phyloP scores from a whole-genome alignment of 35 echinoderm and acorn worm genomes.

The Patiria miniata region DNA sequence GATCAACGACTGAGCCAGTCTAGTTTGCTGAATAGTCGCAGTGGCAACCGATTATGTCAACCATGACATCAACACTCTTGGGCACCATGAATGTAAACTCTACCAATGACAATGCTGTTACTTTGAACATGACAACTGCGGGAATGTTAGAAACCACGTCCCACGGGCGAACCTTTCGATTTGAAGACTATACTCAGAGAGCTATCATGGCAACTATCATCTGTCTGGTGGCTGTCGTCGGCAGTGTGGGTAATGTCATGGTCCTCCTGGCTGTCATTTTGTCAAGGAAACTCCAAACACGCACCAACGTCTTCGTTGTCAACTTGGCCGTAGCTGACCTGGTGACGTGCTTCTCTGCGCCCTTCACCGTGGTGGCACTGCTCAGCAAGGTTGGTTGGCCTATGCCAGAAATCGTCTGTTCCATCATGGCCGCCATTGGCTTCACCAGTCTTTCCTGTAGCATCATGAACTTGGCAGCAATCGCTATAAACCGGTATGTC shows the following conservation, averaged over 20 bases:
- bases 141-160: no score
- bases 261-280: slow-evolving; percentile 68
- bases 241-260: slow-evolving; percentile 59
- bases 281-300: slow-evolving; percentile 62
- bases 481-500: slow-evolving; percentile 68
- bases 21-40: no score
- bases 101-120: no score
- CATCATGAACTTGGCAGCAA: slow-evolving; percentile 47
- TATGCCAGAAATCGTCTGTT: slow-evolving; percentile 38
- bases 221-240: slow-evolving; percentile 37
- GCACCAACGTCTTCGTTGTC: slow-evolving; percentile 78
- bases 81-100: no score
- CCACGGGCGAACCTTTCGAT: not conserved
- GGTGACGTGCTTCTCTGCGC: slow-evolving; percentile 28
- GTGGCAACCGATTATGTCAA: no score
- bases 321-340: slow-evolving; percentile 71
- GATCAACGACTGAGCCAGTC: no score
- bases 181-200: slow-evolving; percentile 49
- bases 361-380: slow-evolving; percentile 45
- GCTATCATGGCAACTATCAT: slow-evolving; percentile 37
- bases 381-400: slow-evolving; percentile 64
- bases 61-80: no score
- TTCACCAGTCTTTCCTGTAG: slow-evolving; percentile 47
- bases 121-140: no score
- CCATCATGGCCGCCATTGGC: slow-evolving; percentile 44